phyloP scores from a whole-genome alignment of 2,113 vertebrate genomes.

The Platycercus adscitus region DNA sequence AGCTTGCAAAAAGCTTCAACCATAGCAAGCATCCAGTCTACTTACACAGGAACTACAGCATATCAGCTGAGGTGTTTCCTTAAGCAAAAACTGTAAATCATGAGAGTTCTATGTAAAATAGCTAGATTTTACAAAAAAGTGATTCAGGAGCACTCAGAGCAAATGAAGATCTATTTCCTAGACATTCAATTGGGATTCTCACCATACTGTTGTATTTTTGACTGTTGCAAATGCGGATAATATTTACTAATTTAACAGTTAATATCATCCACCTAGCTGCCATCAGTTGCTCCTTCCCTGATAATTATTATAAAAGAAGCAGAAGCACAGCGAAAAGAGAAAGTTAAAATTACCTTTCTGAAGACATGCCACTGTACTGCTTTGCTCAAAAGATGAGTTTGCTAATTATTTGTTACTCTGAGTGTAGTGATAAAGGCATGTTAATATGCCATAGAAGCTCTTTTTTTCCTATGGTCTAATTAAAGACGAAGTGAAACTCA shows the following conservation, averaged over 20 bases:
- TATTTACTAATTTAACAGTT: conserved; percentile 32
- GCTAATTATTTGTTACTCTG: background rate
- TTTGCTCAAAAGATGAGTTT: background rate
- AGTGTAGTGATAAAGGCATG: background rate
- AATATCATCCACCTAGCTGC: background rate
- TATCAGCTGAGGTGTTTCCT: background rate
- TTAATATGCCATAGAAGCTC: background rate
- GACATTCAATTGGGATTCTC: background rate
- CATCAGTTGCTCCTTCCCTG: conserved; percentile 7
- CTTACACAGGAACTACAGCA: background rate
- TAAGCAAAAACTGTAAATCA: background rate
- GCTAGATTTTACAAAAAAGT: background rate
- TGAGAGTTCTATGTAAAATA: background rate
- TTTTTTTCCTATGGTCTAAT: background rate
- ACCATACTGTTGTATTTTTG: background rate
- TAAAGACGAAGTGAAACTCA: conserved; percentile 19
- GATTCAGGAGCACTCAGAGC: background rate
- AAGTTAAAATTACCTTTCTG: background rate
- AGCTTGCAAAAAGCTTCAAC: background rate
- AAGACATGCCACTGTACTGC: background rate
- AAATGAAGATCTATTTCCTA: background rate
- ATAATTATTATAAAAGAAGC: background rate
- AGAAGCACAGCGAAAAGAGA: background rate
- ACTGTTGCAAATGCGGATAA: background rate
- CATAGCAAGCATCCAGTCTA: background rate